phyloP scores from a whole-genome alignment of 2,888 invertebrate species.

The Rhodophaea formosa region DNA sequence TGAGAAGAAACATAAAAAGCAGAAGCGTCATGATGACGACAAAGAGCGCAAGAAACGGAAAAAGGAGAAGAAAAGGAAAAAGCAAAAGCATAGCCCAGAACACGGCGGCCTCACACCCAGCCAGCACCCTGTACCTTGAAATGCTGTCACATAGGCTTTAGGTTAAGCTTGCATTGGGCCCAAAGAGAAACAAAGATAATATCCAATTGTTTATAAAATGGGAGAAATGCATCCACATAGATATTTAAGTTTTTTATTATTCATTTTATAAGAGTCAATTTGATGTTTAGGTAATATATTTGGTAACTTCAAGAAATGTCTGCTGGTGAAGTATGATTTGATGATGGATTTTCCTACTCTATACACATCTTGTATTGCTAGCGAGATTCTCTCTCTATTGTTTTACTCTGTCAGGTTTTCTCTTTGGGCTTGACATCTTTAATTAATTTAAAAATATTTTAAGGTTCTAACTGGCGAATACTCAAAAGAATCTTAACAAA shows the following conservation, averaged over 20 bases:
- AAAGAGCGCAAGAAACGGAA: conserved; percentile 96
- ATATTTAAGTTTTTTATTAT: background rate
- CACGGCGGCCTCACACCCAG: conserved; percentile 84
- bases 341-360: too few species aligned
- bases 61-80: conserved; percentile 97
- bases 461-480: too few species aligned
- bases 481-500: too few species aligned
- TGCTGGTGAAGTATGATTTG: too few species aligned
- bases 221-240: background rate
- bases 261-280: too few species aligned
- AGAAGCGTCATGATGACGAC: conserved; percentile 95
- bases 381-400: background rate
- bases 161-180: conserved; percentile 43
- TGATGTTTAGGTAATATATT: too few species aligned
- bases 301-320: too few species aligned
- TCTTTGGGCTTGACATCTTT: conserved; percentile 55
- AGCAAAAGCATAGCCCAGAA: conserved; percentile 95
- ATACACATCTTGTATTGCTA: too few species aligned
- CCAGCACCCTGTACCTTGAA: conserved; percentile 66
- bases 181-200: conserved; percentile 44
- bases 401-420: conserved; percentile 26
- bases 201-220: conserved; percentile 11
- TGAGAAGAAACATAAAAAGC: conserved; percentile 97
- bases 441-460: conserved; percentile 34
- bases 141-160: conserved; percentile 28